These are phyloP conservation scores for Masticophis lateralis DNA, from an alignment of 2,797 vertebrate species.

Conservation along the genomic window DNA sequence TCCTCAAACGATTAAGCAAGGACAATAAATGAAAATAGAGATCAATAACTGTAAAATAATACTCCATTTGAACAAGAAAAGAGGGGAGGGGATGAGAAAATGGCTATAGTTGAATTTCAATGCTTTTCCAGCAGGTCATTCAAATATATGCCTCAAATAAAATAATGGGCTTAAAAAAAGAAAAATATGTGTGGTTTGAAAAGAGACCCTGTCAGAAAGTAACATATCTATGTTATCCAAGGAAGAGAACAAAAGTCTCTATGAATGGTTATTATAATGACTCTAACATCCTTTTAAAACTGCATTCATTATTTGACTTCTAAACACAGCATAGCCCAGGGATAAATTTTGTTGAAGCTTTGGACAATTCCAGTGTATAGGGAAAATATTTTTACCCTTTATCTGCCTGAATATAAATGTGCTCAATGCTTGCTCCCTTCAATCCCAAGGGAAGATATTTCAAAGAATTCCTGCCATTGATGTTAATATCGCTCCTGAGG, in stretches of 20 bases:
- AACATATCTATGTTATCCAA: constrained; percentile 18
- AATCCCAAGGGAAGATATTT: not conserved
- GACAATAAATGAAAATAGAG: constrained; percentile 3
- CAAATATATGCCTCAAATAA: constrained; percentile 35
- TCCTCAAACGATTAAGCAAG: not conserved
- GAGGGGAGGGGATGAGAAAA: constrained; percentile 22
- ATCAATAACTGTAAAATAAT: constrained; percentile 2
- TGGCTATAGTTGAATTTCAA: constrained; percentile 35
- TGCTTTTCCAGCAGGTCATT: constrained; percentile 27
- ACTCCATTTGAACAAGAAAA: not conserved
- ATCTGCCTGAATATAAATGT: not conserved
- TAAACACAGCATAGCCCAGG: not conserved
- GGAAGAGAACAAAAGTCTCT: not conserved
- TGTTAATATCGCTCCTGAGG: not conserved
- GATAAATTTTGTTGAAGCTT: not conserved
- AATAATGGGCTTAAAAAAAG: constrained; percentile 10
- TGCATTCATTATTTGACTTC: constrained; percentile 7
- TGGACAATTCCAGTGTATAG: not conserved
- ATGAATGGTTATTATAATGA: not conserved
- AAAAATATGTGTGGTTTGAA: not conserved
- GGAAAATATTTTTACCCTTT: not conserved
- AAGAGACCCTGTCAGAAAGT: constrained; percentile 13
- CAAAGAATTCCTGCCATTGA: not conserved
- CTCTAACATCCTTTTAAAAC: constrained; percentile 16
- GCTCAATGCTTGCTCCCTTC: not conserved